Evolutionary conservation across 2,888 invertebrate genomes (phyloP).

Genomic region (Agriotes lineatus): DNA sequence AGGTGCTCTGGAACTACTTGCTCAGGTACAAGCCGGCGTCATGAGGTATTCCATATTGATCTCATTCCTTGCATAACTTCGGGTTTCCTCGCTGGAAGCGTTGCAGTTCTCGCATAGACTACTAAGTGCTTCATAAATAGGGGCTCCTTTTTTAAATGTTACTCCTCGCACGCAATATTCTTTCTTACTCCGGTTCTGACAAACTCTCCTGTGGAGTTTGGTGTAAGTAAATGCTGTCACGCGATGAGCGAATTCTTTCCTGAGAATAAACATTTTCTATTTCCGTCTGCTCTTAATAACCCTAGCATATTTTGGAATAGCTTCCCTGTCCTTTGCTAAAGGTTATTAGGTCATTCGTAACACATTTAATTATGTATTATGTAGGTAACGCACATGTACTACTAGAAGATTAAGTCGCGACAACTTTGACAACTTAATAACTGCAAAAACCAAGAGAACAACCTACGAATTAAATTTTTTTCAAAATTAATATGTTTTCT

Average conservation of each 20-base stretch:
- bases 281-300: slow-evolving; percentile 4
- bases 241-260: slow-evolving; percentile 12
- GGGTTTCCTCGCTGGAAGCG: slow-evolving; percentile 26
- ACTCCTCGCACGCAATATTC: slow-evolving; percentile 11
- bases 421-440: too few relatives aligned
- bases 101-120: slow-evolving; percentile 19
- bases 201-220: slow-evolving; percentile 12
- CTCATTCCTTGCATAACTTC: slow-evolving; percentile 37
- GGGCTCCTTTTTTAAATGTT: background rate
- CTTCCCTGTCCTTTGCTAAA: background rate
- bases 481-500: too few relatives aligned
- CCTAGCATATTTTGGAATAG: background rate
- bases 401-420: too few relatives aligned
- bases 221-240: slow-evolving; percentile 16
- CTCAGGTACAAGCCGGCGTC: slow-evolving; percentile 32
- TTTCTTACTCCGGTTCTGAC: background rate
- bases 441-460: too few relatives aligned
- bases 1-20: slow-evolving; percentile 31
- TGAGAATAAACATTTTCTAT: slow-evolving; percentile 18
- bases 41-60: slow-evolving; percentile 42
- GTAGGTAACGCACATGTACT: too few relatives aligned
- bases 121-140: background rate
- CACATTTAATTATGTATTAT: too few relatives aligned
- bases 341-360: background rate
- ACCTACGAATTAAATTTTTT: too few relatives aligned